These are phyloP conservation scores for Sebastes iracundus DNA, from an alignment of 2,797 vertebrate genomes.

Conservation along the genomic window DNA sequence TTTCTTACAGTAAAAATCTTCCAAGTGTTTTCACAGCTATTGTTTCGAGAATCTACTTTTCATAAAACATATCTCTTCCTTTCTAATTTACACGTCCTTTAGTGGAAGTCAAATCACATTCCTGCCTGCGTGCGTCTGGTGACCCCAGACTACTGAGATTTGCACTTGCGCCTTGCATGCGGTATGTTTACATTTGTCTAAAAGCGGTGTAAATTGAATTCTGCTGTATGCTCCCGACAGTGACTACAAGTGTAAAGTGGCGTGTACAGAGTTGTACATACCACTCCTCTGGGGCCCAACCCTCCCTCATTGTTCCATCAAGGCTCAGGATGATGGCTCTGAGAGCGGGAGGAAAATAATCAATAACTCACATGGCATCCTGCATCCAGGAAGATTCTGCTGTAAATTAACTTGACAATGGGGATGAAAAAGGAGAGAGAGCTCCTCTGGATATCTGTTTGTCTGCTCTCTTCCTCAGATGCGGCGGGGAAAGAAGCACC, in stretches of 20 bases:
- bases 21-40: constrained; percentile 64
- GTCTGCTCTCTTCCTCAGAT: constrained; percentile 84
- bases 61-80: constrained; percentile 31
- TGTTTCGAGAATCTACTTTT: constrained; percentile 45
- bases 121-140: constrained; percentile 40
- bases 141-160: constrained; percentile 72
- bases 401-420: constrained; percentile 89
- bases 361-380: constrained; percentile 85
- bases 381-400: constrained; percentile 84
- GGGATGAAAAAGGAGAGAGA: constrained; percentile 82
- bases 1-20: constrained; percentile 24
- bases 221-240: constrained; percentile 74
- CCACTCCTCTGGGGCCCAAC: constrained; percentile 67
- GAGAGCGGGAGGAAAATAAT: constrained; percentile 73
- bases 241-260: constrained; percentile 84
- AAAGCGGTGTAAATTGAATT: constrained; percentile 87
- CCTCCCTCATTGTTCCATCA: constrained; percentile 75
- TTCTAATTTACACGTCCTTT: constrained; percentile 73
- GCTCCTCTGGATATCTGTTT: constrained; percentile 84
- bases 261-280: constrained; percentile 78
- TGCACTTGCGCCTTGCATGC: constrained; percentile 43
- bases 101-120: constrained; percentile 62
- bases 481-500: constrained; percentile 79
- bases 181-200: constrained; percentile 82
- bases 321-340: constrained; percentile 73